Evolutionary conservation across 2,888 invertebrate genomes (phyloP), one percentile per base, ranked within the genome.

Genomic region (Apoda limacodes): DNA sequence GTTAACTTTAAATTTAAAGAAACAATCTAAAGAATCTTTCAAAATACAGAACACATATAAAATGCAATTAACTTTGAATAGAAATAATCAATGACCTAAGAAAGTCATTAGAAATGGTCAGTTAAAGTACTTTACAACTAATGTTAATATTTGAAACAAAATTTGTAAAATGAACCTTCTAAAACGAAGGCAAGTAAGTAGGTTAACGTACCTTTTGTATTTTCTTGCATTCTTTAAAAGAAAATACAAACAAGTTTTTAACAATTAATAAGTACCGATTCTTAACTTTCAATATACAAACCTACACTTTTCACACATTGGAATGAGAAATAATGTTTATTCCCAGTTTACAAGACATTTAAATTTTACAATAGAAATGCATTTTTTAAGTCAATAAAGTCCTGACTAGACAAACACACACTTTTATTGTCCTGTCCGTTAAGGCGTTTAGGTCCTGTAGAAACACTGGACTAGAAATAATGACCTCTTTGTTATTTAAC

Each of bases 381-480:
- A 21, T 15, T 37, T 27, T n/a, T n/a, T n/a, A n/a, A n/a, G n/a
- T n/a, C n/a, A n/a, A n/a, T n/a, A n/a, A n/a, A 42, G 40, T 46
- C 53, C 46, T 75, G 75, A 75, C 75, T 75, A 75, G 75, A 75
- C 71, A 63, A 44, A 54, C 62, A 58, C 64, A 62, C 70, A 62
- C 53, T 51, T 61, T 60, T 64, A 56, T 50, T 42, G 30, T 22
- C 25, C 20, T 11, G 25, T 30, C 25, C 24, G 28, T 27, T 26
- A 34, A 26, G 28, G 20, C 33, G n/a, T n/a, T n/a, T n/a, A n/a
- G n/a, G n/a, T n/a, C n/a, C n/a, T n/a, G n/a, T n/a, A n/a, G n/a
- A n/a, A n/a, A n/a, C n/a, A n/a, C n/a, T n/a, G n/a, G n/a, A n/a
- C n/a, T n/a, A n/a, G n/a, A n/a, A n/a, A n/a, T n/a, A n/a, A n/a